Evolutionary conservation across 2,113 vertebrate genomes (phyloP), one percentile per base, ranked within the genome.

Genomic region (Suricata suricatta): DNA sequence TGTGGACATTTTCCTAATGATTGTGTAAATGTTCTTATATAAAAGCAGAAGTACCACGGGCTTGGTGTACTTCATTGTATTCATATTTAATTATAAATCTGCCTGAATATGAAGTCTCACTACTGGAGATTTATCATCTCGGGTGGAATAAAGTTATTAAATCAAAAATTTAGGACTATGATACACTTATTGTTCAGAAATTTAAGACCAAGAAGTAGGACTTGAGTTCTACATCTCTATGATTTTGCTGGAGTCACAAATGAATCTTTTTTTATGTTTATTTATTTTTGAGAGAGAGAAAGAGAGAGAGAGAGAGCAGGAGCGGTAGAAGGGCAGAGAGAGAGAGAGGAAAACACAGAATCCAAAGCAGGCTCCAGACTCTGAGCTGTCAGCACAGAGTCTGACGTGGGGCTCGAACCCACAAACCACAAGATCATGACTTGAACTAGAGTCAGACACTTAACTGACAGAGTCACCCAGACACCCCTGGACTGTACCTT

Each of bases 241-340:
- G 19, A 88, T 38, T 88, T 74, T 88, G 52, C 52, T 88, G 57
- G 54, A 74, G 93, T 57, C n/a, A 57, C 60, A 97, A 90, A 72
- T 33, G 10, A 13, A 96, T 10, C 16, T 79, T 54, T 60, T 60
- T 60, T 23, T 60, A 60, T 60, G 57, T 60, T 23, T 23, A 60
- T 60, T 25, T 60, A 8, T 60, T 23, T 60, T 60, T 60, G 57
- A 60, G 19, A 60, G 57, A 60, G 21, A 23, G 54, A 57, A 17
- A 54, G 54, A 57, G 19, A 57, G 54, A 57, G 17, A 8, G 54
- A 21, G 2, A 8, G 19, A 57, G 54, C 54, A 57, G 6, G 8
- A 60, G 21, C 7, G 6, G 57, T 21, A 21, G 21, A 23, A 8
- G 21, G 57, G 7, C 57, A 60, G 21, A 60, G 21, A 60, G 21